These are phyloP conservation scores for Volucella bombylans DNA, from an alignment of 2,888 invertebrate genomes.

Conservation along the genomic window DNA sequence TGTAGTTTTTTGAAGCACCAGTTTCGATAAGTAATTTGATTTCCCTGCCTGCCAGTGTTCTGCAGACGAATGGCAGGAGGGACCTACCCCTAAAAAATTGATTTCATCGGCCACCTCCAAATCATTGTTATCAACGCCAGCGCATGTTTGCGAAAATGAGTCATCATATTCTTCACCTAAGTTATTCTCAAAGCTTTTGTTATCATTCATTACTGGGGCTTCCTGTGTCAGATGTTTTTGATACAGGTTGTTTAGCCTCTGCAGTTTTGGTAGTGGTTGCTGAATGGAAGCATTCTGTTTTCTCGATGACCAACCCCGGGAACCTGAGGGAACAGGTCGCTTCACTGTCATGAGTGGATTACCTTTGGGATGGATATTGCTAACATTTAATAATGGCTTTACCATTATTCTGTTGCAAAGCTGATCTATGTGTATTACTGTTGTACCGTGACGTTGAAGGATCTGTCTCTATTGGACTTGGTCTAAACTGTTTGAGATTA, in stretches of 20 bases:
- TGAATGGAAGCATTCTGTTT: no score
- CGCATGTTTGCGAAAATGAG: no score
- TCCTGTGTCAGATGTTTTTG: no score
- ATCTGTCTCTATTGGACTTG: constrained; percentile 1
- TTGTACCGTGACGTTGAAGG: background rate
- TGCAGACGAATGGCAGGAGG: background rate
- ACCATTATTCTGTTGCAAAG: background rate
- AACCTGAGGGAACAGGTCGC: no score
- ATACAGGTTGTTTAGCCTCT: no score
- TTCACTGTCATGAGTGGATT: no score
- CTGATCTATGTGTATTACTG: background rate
- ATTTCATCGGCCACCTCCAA: constrained; percentile 17
- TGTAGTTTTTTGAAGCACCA: constrained; percentile 47
- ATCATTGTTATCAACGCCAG: background rate
- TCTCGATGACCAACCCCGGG: no score
- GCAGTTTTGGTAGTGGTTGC: no score
- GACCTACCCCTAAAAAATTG: constrained; percentile 53
- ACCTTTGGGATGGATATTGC: background rate
- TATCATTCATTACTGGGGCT: no score
- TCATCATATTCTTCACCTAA: background rate
- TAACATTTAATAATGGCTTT: background rate
- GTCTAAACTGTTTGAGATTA: background rate
- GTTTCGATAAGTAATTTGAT: constrained; percentile 51
- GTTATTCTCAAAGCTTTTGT: constrained; percentile 5
- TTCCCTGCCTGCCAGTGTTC: constrained; percentile 29